Base-by-base conservation (phyloP, 2,888 invertebrate genomes). In the Athalia circularis region DNA sequence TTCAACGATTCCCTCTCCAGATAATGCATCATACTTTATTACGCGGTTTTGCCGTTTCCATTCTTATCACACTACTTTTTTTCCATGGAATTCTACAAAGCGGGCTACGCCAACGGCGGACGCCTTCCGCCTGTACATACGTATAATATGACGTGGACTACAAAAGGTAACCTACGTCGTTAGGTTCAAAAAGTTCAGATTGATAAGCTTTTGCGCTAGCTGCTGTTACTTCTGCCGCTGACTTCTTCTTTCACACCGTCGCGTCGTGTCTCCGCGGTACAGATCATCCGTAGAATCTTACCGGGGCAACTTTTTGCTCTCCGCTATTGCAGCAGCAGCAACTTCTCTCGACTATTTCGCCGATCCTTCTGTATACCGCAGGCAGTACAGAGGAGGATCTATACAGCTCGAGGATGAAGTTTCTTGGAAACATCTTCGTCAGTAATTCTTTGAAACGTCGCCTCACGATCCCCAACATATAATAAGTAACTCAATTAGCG, bases 1-100 rank as follows among this genome's bases (percentile, higher is more conserved):
- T 72, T 72, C 59, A 72, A 72, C 72, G 72, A 72, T 72, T 57
- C 59, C 59, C 59, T 72, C n/a, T 13, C 52, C 59, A 72, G 72
- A 72, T 72, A 59, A 72, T 72, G 72, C 72, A 52, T 72, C 59
- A 47, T 72, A 72, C 72, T 72, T 72, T 72, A 72, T 72, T 72
- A 59, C 72, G 57, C 59, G 57, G 57, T 72, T 57, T 72, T 72
- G 72, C 52, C 52, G 72, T 72, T 43, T 59, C 48, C 72, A 72
- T 72, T 59, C 72, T 72, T 72, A 59, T 68, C 68, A 68, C 15
- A 3, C 52, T 68, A 68, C 68, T 50, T 68, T 52, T 52, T 68
- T 52, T 54, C 8, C 6, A 11, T 43, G 54, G 54, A 68, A 68
- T 68, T 68, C 52, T 11, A 65, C 13, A 48, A 65, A 65, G 13